phyloP scores from a whole-genome alignment of 1,140 invertebrate species.

The Tachypleus tridentatus region DNA sequence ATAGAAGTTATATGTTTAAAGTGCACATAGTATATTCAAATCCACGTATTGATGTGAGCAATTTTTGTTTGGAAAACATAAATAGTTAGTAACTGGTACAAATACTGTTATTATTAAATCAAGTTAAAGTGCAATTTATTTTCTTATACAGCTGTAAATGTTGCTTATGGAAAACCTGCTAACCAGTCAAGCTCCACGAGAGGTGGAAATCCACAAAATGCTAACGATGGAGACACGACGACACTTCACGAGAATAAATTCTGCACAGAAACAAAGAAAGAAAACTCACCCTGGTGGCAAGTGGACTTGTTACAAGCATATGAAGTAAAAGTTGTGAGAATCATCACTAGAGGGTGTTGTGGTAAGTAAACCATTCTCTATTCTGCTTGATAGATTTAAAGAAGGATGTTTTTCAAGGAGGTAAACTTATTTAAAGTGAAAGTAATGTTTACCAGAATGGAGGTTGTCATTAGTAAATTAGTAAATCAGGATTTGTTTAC shows the following conservation, averaged over 20 bases:
- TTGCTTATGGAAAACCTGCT: slow-evolving; percentile 69
- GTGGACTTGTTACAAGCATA: slow-evolving; percentile 73
- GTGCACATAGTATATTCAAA: too few species aligned
- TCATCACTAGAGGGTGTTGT: slow-evolving; percentile 73
- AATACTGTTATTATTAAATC: too few species aligned
- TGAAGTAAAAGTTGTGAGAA: slow-evolving; percentile 64
- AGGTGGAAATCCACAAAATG: slow-evolving; percentile 63
- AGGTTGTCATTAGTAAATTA: too few species aligned
- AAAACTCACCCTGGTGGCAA: slow-evolving; percentile 77
- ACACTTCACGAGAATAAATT: slow-evolving; percentile 72
- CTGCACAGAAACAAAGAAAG: slow-evolving; percentile 76
- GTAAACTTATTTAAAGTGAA: too few species aligned
- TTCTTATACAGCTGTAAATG: slow-evolving; percentile 42
- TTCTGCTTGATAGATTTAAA: too few species aligned
- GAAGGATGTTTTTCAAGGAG: not conserved
- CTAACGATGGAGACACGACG: slow-evolving; percentile 67
- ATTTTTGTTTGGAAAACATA: too few species aligned
- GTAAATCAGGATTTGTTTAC: slow-evolving; percentile 3
- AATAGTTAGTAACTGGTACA: too few species aligned
- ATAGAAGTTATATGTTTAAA: too few species aligned
- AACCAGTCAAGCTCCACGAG: slow-evolving; percentile 70
- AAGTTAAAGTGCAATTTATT: too few species aligned
- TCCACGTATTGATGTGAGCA: too few species aligned
- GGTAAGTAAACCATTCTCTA: slow-evolving; percentile 36
- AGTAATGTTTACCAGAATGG: too few species aligned